Evolutionary conservation across 2,888 invertebrate species (phyloP).

Genomic region (Acleris literana): DNA sequence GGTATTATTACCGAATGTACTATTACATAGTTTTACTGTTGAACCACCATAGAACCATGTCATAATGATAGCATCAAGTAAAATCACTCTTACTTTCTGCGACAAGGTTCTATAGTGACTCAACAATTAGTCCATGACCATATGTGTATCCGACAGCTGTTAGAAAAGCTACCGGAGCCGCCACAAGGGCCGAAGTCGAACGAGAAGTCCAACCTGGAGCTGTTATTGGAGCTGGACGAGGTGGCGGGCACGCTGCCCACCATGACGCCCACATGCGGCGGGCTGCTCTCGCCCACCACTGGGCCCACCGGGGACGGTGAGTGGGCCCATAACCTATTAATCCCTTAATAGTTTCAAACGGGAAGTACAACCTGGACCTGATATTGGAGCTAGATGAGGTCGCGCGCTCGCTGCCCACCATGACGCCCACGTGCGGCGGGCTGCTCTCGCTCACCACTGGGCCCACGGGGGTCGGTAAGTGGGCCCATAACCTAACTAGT

Average conservation of each 20-base stretch:
- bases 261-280: constrained; percentile 92
- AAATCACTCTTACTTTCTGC: too few species aligned
- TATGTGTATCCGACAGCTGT: constrained; percentile 13
- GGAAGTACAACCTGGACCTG: constrained; percentile 80
- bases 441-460: constrained; percentile 86
- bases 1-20: too few species aligned
- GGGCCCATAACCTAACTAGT: background rate
- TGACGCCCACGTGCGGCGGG: constrained; percentile 93
- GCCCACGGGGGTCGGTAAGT: constrained; percentile 52
- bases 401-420: constrained; percentile 87
- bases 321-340: constrained; percentile 15
- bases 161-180: constrained; percentile 19
- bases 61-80: too few species aligned
- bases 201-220: constrained; percentile 88
- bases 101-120: too few species aligned
- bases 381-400: constrained; percentile 91
- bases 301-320: constrained; percentile 52
- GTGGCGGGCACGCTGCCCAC: constrained; percentile 87
- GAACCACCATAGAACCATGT: too few species aligned
- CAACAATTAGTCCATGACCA: too few species aligned
- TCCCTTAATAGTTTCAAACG: too few species aligned
- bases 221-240: constrained; percentile 92
- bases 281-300: constrained; percentile 87
- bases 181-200: constrained; percentile 51
- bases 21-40: too few species aligned